phyloP scores from a whole-genome alignment of 2,113 vertebrate species.

The Albula glossodonta region DNA sequence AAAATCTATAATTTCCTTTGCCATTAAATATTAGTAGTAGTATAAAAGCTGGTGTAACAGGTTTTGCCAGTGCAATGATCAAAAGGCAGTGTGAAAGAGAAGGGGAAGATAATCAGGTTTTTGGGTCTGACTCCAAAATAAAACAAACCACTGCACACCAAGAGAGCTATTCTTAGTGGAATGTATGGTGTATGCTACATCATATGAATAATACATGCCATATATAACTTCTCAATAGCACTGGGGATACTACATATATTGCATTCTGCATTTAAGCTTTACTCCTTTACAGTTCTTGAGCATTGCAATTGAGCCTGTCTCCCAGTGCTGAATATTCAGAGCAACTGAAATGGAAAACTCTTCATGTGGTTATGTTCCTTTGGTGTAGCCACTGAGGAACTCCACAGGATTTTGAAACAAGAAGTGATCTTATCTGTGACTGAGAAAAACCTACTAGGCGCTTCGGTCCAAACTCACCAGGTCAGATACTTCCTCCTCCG shows the following conservation, averaged over 20 bases:
- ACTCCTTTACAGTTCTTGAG: background rate
- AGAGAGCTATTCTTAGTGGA: background rate
- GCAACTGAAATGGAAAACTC: background rate
- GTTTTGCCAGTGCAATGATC: too few relatives aligned
- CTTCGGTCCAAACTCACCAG: constrained; percentile 76
- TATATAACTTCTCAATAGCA: constrained; percentile 25
- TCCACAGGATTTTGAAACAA: background rate
- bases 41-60: too few relatives aligned
- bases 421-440: background rate
- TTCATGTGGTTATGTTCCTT: background rate
- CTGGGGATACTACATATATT: constrained; percentile 43
- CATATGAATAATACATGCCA: constrained; percentile 55
- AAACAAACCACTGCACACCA: background rate
- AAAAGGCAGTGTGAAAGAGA: constrained; percentile 4
- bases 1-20: too few relatives aligned
- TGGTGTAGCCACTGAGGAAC: background rate
- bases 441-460: background rate
- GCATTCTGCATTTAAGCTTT: constrained; percentile 44
- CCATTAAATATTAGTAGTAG: too few relatives aligned
- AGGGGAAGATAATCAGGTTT: constrained; percentile 42
- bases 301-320: background rate
- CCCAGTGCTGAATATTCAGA: constrained; percentile 38
- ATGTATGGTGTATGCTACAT: background rate
- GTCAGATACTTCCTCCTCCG: constrained; percentile 91
- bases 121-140: background rate